These are phyloP conservation scores for Chionoecetes opilio DNA, from an alignment of 1,140 invertebrate species.

Conservation along the genomic window DNA sequence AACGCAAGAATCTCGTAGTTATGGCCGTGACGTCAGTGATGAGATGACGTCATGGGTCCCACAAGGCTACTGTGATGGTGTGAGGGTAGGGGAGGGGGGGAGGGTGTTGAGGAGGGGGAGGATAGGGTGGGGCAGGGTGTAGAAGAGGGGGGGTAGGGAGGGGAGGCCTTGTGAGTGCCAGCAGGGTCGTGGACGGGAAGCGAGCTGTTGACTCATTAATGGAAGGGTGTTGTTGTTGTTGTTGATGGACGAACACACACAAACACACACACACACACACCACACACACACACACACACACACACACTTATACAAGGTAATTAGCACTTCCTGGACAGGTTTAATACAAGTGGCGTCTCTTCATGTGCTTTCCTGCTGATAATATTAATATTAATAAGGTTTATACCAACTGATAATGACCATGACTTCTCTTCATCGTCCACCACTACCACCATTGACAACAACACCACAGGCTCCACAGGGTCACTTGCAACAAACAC, in stretches of 20 bases:
- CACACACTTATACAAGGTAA: background rate
- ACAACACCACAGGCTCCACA: background rate
- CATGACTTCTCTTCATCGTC: background rate
- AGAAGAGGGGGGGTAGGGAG: background rate
- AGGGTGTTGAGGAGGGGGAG: background rate
- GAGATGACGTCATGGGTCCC: background rate
- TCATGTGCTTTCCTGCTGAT: background rate
- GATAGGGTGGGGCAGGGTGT: background rate
- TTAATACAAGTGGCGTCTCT: background rate
- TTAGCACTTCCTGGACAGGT: background rate
- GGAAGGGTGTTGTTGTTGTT: background rate
- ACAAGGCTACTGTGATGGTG: constrained; percentile 15
- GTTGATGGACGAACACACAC: background rate
- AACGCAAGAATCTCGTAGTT: background rate
- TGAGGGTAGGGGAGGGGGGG: background rate
- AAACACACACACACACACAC: background rate
- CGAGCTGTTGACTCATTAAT: constrained; percentile 24
- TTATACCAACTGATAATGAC: background rate
- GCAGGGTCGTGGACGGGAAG: background rate
- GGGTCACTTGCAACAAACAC: background rate
- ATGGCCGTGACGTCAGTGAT: background rate
- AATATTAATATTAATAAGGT: background rate
- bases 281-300: background rate
- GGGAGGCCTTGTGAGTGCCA: constrained; percentile 33
- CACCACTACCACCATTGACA: background rate